Evolutionary conservation across 2,113 vertebrate species (phyloP), one percentile per base, ranked within the genome.

Genomic region (Tetraodon nigroviridis): DNA sequence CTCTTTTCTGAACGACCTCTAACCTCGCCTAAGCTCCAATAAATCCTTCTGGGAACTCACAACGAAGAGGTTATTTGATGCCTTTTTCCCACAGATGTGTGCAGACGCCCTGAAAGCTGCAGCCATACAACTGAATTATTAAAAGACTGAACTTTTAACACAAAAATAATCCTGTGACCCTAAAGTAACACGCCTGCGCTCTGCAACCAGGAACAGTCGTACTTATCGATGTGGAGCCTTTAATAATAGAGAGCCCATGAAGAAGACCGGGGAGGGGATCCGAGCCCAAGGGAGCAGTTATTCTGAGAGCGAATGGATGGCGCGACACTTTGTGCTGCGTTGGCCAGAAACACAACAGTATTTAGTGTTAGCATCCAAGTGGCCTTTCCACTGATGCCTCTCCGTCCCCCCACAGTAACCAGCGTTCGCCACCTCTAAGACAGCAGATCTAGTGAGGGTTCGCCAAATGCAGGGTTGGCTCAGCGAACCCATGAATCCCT

Each of bases 21-120:
- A 69, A 83, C 84, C 68, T 79, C 71, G 67, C 55, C 58, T 73
- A 65, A 83, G 70, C 64, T 62, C 37, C 69, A 78, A 63, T 76
- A 69, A 79, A 73, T 75, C 50, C 71, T 56, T 76, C 78, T 80
- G 71, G 80, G 78, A 73, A 79, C 76, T 76, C 82, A 87, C 22
- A 69, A 13, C 20, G 78, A 81, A 76, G 70, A 51, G 61, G 80
- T 73, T 77, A 75, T 75, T 77, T 77, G 80, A 83, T 48, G 18
- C 56, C 51, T 75, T 81, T 66, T 72, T 16, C 14, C 32, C 32
- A 37, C 32, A 37, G 32, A 37, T 37, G 32, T 10, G 32, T 12
- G 10, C 32, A 37, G 32, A 12, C 8, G 32, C 1, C 32, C 32
- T 10, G 32, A 3, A 2, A 37, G 32, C 32, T 11, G 8, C 32